Evolutionary conservation across 2,797 vertebrate species (phyloP), one percentile per base, ranked within the genome.

Genomic region (Iguana delicatissima): DNA sequence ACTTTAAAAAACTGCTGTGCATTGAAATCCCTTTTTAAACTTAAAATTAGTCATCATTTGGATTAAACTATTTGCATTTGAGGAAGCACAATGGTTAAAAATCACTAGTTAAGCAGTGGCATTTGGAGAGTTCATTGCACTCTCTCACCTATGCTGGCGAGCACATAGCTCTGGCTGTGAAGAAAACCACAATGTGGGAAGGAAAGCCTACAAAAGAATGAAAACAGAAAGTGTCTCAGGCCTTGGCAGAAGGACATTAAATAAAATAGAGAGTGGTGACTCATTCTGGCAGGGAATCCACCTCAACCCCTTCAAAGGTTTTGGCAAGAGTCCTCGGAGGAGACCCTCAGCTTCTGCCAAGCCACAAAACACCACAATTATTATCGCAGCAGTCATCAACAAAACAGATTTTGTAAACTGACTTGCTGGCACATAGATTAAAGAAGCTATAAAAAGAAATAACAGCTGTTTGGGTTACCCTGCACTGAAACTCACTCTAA

Each of bases 211-310:
- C 96, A 96, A 97, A 97, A 97, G 97, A 98, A 98, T 97, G 97
- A 98, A 98, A 98, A 98, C 97, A 98, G 97, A 98, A 98, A 98
- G 97, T 97, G 97, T 98, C 97, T 97, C 96, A 97, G 97, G 96
- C 97, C 97, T 98, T 98, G 98, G 98, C 98, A 98, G 97, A 97
- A 96, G 97, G 97, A 98, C 97, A 97, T 96, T 96, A 97, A 97
- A 97, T 97, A 98, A 97, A 98, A 97, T 96, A 97, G 97, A 98
- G 96, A 98, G 97, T 96, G 96, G 97, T 97, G 98, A 98, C 98
- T 98, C 98, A 97, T 97, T 98, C 94, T 98, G 98, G 98, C 98
- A 98, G 96, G 96, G 97, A 97, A 97, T 97, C 97, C 96, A 97
- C 97, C 96, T 97, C 97, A 97, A 97, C 96, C 97, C 97, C 97